Evolutionary conservation across 2,797 vertebrate species (phyloP), one percentile per base, ranked within the genome.

Genomic region (Enteromius thamalakanensis): DNA sequence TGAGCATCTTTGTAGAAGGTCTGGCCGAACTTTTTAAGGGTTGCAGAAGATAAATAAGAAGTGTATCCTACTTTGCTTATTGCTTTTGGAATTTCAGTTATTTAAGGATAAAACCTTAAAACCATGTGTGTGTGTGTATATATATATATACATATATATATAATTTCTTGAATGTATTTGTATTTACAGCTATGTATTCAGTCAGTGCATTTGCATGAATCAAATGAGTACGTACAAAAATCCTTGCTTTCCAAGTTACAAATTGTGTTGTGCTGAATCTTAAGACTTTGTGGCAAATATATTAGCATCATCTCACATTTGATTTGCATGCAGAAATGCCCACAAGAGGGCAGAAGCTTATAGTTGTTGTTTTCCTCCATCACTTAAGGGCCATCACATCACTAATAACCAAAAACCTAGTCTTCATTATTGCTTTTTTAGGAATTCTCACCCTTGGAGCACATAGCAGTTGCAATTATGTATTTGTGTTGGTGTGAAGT

Each of bases 281-380:
- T 68, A 53, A 62, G n/a, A 49, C 4, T 23, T 6, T 68, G 15
- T 58, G 21, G 15, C 19, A 45, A 42, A 29, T 23, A 6, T 21
- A 51, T 53, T 29, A 55, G 51, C 8, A 47, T 51, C 37, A 34
- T 19, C 45, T 67, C 6, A 19, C 17, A 17, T 79, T 67, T 67
- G 26, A 64, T 53, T 75, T 55, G 21, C 26, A 53, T 5, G 12
- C 65, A 62, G 75, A 21, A 8, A 26, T 62, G 53, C n/a, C 87
- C 87, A 88, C 84, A 64, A 86, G 87, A 87, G 80, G 86, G 86
- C 82, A 88, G 80, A 79, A 62, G 11, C 8, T 47, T 49, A 60
- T 75, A 58, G 51, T 72, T 71, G 62, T 47, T 77, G 47, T 1
- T 32, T 83, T 55, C 32, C 58, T 11, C 12, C 23, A 55, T 40